Percentiles rank a stretch among this genome's conserved stretches.
Evolutionary conservation across 2,113 vertebrate genomes (phyloP).

Genomic region (Tauraco erythrolophus): DNA sequence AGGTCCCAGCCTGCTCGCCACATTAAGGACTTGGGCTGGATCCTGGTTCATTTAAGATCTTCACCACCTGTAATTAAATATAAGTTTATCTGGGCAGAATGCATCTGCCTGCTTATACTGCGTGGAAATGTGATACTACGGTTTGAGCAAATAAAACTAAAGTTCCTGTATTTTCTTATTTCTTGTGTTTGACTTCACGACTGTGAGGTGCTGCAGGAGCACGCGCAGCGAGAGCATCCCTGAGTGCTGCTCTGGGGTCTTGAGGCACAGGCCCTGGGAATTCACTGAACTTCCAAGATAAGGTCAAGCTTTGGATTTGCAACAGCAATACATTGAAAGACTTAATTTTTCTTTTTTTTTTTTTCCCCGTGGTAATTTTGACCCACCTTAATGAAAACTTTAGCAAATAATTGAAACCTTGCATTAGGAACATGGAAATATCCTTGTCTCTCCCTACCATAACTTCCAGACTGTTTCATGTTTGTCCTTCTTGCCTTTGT

Average conservation of each 20-base stretch:
- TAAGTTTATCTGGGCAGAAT: background rate
- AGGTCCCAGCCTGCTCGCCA: background rate
- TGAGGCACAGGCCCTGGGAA: background rate
- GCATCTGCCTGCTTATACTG: background rate
- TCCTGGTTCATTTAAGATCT: background rate
- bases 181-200: rapidly evolving
- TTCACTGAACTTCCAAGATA: background rate
- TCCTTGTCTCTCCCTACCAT: rapidly evolving
- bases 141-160: background rate
- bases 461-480: background rate
- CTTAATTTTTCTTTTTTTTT: background rate
- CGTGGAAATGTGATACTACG: rapidly evolving
- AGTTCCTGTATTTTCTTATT: background rate
- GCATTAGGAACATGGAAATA: background rate
- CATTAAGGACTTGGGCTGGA: background rate
- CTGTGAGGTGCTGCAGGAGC: background rate
- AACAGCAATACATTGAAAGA: background rate
- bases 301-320: background rate
- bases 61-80: background rate
- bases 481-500: background rate
- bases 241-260: rapidly evolving
- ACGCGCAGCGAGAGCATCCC: rapidly evolving
- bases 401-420: background rate
- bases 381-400: background rate
- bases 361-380: background rate